Evolutionary conservation across 53 echinoderm and acorn worm genomes (phyloP).

Genomic region (Mesocentrotus franciscanus): DNA sequence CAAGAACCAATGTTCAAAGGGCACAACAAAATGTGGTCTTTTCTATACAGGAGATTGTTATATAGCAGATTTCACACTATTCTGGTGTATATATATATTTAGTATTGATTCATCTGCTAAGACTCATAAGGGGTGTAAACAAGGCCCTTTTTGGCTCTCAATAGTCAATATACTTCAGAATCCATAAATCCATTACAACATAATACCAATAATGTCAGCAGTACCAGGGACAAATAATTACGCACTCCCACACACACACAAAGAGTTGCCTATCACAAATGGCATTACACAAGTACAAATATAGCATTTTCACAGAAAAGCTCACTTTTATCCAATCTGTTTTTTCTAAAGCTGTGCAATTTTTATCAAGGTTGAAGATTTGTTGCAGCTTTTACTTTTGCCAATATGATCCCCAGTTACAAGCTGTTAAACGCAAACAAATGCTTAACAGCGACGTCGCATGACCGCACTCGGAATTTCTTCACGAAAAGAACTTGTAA

Average conservation of each 20-base stretch:
- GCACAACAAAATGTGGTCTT: too few relatives aligned
- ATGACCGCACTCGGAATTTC: slow-evolving; percentile 14
- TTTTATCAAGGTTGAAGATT: background rate
- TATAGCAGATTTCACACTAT: too few relatives aligned
- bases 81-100: background rate
- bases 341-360: background rate
- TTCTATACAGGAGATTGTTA: too few relatives aligned
- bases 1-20: too few relatives aligned
- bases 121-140: background rate
- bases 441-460: background rate
- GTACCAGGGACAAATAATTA: background rate
- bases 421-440: slow-evolving; percentile 23
- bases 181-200: background rate
- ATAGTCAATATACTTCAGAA: background rate
- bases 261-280: background rate
- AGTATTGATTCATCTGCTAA: background rate
- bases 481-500: background rate
- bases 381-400: background rate
- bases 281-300: background rate
- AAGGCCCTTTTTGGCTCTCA: background rate
- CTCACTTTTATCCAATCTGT: background rate
- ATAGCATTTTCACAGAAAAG: background rate
- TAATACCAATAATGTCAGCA: background rate
- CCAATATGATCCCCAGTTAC: background rate
- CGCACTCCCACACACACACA: background rate